Base-by-base conservation (phyloP, 2,888 invertebrate species). In the Brenthis daphne region DNA sequence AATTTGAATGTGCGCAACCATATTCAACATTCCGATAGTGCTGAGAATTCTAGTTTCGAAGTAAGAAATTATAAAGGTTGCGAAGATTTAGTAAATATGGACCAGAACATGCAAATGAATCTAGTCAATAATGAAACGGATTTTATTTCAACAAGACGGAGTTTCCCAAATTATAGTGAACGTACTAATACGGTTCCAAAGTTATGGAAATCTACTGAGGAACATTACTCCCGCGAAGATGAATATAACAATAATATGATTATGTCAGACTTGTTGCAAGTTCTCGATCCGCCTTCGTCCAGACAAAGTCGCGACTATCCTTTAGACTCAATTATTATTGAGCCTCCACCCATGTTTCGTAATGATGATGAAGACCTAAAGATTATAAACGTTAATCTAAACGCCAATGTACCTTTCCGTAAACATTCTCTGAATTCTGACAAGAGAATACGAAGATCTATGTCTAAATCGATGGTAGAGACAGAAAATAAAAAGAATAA, bases 81-180 rank as follows among this genome's bases (percentile, higher is more conserved):
- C 80, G 96, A 96, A 83, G 94, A 96, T 89, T 86, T 96, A 73
- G 93, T 94, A 13, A 94, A 95, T 83, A 92, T 96, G 79, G 94
- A 94, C 80, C 94, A 94, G 78, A 94, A 94, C 82, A 91, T 91
- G 12, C 92, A 92, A 81, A 92, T 95, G 55, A 87, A 88, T 74
- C 78, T 89, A 61, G 85, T 87, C 24, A 85, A 77, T 74, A 84
- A 83, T 64, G 84, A 83, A 66, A 80, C 78, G n/a, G 90, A 89
- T 77, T 90, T 86, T 74, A 74, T 90, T 79, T 74, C 89, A 72
- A 94, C 93, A 48, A 90, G 96, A 43, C 95, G 95, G 76, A 96
- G 95, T 81, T 95, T 95, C 84, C 96, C 96, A 8, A 94, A 94
- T 74, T 93, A 93, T 69, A 94, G 94, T 80, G 94, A 94, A 14